These are phyloP conservation scores for Grallaria varia DNA, from an alignment of 2,113 vertebrate genomes.

Conservation along the genomic window DNA sequence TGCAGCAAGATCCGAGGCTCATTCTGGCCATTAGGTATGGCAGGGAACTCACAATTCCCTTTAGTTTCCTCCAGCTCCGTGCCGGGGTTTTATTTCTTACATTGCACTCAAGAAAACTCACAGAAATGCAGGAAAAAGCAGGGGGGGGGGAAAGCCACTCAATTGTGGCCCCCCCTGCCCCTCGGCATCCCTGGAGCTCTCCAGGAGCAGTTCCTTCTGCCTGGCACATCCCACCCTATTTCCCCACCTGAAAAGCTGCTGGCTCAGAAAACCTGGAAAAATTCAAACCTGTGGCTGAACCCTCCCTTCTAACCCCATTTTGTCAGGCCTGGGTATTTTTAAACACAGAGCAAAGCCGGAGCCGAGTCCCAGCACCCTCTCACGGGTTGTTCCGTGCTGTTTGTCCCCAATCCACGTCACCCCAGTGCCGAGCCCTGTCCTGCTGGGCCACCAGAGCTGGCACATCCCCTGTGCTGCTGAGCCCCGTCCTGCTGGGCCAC, in stretches of 20 bases:
- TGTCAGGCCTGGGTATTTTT: constrained; percentile 49
- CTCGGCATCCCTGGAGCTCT: not conserved
- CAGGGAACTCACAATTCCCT: not conserved
- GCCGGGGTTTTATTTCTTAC: not conserved
- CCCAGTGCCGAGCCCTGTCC: not conserved
- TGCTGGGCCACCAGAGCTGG: not conserved
- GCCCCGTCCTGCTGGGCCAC: too few relatives aligned
- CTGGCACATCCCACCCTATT: not conserved
- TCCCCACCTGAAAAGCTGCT: not conserved
- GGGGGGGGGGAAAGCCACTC: too few relatives aligned
- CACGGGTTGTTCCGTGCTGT: not conserved
- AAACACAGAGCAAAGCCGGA: not conserved
- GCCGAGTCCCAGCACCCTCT: not conserved
- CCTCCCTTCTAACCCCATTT: constrained; percentile 45
- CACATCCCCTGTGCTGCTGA: rapidly evolving
- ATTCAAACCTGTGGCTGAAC: not conserved
- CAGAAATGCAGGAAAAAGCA: not conserved
- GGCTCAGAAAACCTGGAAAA: constrained; percentile 1
- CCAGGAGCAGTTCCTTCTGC: rapidly evolving
- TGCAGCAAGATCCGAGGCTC: not conserved
- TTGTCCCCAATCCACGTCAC: not conserved
- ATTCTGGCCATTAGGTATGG: not conserved
- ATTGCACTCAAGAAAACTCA: not conserved
- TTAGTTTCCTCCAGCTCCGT: not conserved
- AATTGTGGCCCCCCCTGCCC: not conserved